These are phyloP conservation scores for Bucorvus abyssinicus DNA, from an alignment of 2,797 vertebrate genomes.

Conservation along the genomic window DNA sequence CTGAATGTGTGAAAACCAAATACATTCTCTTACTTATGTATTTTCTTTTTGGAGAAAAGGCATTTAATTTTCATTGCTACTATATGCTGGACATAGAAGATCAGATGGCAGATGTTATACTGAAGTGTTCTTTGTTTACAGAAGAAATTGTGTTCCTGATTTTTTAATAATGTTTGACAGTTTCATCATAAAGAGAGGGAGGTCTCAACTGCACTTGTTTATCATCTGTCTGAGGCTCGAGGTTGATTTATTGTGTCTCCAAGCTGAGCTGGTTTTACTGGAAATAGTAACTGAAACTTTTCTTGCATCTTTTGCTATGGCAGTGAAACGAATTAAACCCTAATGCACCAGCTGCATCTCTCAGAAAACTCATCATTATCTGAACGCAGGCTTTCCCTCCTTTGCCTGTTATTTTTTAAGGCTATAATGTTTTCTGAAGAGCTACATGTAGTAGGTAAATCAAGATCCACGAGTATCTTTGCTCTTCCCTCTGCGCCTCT, in stretches of 20 bases:
- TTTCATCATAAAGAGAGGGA: conserved; percentile 5
- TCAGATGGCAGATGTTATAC: conserved; percentile 33
- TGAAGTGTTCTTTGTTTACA: conserved; percentile 18
- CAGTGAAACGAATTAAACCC: neutral
- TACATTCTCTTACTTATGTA: neutral
- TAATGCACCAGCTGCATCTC: neutral
- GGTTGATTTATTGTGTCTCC: conserved; percentile 24
- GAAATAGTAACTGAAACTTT: neutral
- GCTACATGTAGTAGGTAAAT: neutral
- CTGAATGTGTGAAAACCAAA: neutral
- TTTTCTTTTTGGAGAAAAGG: neutral
- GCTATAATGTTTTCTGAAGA: neutral
- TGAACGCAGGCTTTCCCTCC: neutral
- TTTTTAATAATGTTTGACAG: conserved; percentile 51
- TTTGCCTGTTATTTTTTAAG: neutral
- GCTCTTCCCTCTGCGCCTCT: neutral
- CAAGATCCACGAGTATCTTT: neutral
- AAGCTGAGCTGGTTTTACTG: neutral
- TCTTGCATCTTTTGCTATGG: neutral
- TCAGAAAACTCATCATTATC: neutral
- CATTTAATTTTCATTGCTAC: neutral
- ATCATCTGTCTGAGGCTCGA: neutral
- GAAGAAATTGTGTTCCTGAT: conserved; percentile 28
- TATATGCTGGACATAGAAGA: neutral
- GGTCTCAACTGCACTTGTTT: neutral